phyloP scores from a whole-genome alignment of 2,797 vertebrate species.

The Chelon auratus region DNA sequence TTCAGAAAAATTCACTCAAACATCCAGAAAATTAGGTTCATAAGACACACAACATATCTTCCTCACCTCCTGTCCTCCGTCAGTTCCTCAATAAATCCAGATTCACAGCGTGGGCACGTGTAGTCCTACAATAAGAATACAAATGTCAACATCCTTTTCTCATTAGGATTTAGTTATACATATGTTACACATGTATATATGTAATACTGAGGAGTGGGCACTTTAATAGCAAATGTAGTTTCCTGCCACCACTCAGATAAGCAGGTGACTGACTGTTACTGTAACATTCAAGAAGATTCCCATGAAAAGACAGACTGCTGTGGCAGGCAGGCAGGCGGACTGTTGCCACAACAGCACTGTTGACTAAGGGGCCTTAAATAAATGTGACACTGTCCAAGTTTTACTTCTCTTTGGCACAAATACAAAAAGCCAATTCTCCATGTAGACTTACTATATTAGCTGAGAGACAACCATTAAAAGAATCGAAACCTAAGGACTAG shows the following conservation, averaged over 20 bases:
- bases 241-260: slow-evolving; percentile 22
- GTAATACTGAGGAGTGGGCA: not conserved
- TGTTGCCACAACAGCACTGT: slow-evolving; percentile 25
- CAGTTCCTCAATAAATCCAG: slow-evolving; percentile 96
- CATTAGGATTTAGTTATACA: not conserved
- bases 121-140: slow-evolving; percentile 86
- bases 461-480: not conserved
- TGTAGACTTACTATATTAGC: not conserved
- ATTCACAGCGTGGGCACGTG: slow-evolving; percentile 94
- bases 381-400: not conserved
- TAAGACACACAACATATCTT: not conserved
- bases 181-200: not conserved
- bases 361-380: slow-evolving; percentile 7
- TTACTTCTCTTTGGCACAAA: not conserved
- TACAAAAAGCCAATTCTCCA: not conserved
- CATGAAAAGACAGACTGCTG: slow-evolving; percentile 54
- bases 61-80: slow-evolving; percentile 90
- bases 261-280: slow-evolving; percentile 42
- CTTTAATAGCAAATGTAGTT: not conserved
- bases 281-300: slow-evolving; percentile 76
- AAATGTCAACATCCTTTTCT: not conserved
- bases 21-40: not conserved
- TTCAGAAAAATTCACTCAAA: slow-evolving; percentile 6
- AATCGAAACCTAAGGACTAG: not conserved
- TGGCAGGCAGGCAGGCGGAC: slow-evolving; percentile 31